Percentiles rank a stretch among this genome's conserved stretches.
phyloP scores from a whole-genome alignment of 2,113 vertebrate genomes.

The Alethe diademata region DNA sequence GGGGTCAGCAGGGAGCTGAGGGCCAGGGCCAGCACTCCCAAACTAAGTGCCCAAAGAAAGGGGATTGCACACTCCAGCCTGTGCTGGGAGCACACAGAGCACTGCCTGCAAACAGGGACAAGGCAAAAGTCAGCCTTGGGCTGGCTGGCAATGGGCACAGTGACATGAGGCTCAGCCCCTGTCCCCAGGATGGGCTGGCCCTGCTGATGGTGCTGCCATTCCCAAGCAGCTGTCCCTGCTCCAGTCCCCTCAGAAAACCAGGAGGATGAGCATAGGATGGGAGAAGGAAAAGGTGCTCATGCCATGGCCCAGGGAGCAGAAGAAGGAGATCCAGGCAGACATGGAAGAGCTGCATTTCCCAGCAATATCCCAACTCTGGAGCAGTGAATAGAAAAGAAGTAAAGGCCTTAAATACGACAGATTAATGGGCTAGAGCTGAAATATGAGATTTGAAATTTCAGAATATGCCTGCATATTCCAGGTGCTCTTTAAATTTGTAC shows the following conservation, averaged over 20 bases:
- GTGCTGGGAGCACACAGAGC: background rate
- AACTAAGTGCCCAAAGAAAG: background rate
- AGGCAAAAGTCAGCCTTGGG: background rate
- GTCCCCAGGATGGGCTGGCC: background rate
- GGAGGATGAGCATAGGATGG: background rate
- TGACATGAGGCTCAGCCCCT: background rate
- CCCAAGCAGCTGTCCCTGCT: background rate
- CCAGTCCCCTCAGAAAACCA: background rate
- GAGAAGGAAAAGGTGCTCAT: background rate
- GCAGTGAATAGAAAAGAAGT: background rate
- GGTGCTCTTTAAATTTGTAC: conserved; percentile 39
- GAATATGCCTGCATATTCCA: conserved; percentile 34
- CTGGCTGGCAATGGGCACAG: background rate
- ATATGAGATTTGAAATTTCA: conserved; percentile 34
- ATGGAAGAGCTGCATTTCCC: background rate
- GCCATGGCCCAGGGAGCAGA: background rate
- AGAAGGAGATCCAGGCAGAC: rapidly evolving
- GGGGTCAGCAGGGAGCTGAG: background rate
- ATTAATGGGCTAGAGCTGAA: conserved; percentile 36
- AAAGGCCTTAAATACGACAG: conserved; percentile 19
- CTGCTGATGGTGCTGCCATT: background rate
- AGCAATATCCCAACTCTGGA: background rate
- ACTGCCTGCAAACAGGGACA: background rate
- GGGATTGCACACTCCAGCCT: background rate
- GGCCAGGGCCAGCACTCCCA: background rate